Evolutionary conservation across 2,797 vertebrate genomes (phyloP).

Genomic region (Ptychobarbus kaznakovi): DNA sequence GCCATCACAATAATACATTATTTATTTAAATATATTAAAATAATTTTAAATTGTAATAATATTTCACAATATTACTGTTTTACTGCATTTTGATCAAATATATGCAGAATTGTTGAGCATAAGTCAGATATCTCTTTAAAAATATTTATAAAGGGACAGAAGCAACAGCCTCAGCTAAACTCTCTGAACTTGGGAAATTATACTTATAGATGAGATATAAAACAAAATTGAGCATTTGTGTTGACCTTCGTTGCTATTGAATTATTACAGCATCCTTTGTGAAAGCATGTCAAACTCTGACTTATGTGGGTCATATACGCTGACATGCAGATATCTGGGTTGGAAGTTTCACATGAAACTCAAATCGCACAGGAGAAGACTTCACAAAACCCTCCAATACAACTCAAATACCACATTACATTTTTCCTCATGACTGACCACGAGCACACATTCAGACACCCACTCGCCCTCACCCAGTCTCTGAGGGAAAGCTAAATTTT

Average conservation of each 20-base stretch:
- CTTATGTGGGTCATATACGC: not conserved
- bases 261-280: constrained; percentile 14
- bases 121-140: not conserved
- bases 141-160: no score
- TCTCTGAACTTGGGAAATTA: not conserved
- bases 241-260: constrained; percentile 4
- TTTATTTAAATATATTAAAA: not conserved
- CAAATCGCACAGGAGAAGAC: not conserved
- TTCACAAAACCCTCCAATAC: constrained; percentile 35
- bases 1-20: no score
- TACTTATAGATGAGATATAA: not conserved
- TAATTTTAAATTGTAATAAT: not conserved
- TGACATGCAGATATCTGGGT: constrained; percentile 22
- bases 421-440: constrained; percentile 49
- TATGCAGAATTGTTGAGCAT: not conserved
- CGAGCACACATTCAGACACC: constrained; percentile 35
- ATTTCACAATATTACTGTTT: not conserved
- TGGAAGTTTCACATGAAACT: constrained; percentile 32
- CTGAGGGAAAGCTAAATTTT: constrained; percentile 56
- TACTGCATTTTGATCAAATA: not conserved
- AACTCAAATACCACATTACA: constrained; percentile 44
- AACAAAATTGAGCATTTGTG: not conserved
- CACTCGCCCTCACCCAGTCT: constrained; percentile 39
- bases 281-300: constrained; percentile 2
- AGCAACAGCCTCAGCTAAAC: not conserved